Evolutionary conservation across 2,888 invertebrate species (phyloP).

Genomic region (Coenonympha arcania): DNA sequence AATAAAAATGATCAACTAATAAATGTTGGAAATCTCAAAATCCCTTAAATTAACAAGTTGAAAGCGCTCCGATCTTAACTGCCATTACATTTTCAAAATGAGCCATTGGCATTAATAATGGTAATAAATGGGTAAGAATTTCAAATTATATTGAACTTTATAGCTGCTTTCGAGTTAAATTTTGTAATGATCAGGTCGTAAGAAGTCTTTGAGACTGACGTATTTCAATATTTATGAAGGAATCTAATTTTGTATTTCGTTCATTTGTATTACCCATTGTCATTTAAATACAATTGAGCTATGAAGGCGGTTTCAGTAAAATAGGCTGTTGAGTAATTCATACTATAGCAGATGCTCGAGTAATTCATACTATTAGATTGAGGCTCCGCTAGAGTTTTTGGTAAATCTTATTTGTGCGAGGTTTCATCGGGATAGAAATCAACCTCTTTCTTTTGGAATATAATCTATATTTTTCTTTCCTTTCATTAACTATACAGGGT

Average conservation of each 20-base stretch:
- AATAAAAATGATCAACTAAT: neutral
- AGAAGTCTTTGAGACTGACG: neutral
- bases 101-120: conserved; percentile 4
- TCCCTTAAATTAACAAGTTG: conserved; percentile 2
- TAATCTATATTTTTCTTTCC: no score
- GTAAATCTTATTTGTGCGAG: no score
- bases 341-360: no score
- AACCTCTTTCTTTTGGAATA: no score
- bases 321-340: no score
- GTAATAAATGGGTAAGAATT: neutral
- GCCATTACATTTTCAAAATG: conserved; percentile 8
- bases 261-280: neutral
- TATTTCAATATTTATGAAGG: neutral
- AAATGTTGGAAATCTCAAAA: neutral
- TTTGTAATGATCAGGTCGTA: no score
- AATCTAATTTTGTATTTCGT: neutral
- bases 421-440: no score
- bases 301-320: no score
- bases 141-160: neutral
- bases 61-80: neutral
- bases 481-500: no score
- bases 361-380: no score
- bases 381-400: no score
- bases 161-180: neutral
- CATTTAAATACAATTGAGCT: no score